A percentile compares a stretch with the other conserved stretches of the same genome.
Evolutionary conservation across 2,888 invertebrate genomes (phyloP).

Genomic region (Hypsopygia costalis): DNA sequence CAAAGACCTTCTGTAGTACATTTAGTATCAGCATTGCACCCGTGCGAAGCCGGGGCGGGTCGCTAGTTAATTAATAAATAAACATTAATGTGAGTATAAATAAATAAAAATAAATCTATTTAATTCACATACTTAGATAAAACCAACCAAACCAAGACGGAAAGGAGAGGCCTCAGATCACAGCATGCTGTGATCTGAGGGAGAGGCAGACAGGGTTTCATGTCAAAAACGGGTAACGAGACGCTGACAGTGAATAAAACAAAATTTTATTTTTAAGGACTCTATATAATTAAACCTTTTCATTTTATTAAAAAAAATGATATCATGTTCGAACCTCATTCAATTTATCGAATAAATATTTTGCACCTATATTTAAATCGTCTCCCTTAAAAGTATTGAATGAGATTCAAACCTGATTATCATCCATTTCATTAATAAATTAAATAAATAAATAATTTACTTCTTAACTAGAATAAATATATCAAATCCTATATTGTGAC

Average conservation of each 20-base stretch:
- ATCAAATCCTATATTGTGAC: conserved; percentile 31
- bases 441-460: conserved; percentile 60
- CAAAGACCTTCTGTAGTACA: too few relatives aligned
- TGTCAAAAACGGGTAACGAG: too few relatives aligned
- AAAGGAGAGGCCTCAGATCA: too few relatives aligned
- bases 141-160: too few relatives aligned
- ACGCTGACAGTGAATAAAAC: background rate
- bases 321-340: conserved; percentile 47
- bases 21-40: too few relatives aligned
- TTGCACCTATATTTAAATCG: conserved; percentile 74
- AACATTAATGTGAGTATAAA: too few relatives aligned
- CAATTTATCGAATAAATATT: conserved; percentile 63
- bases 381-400: conserved; percentile 58
- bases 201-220: too few relatives aligned
- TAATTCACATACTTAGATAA: too few relatives aligned
- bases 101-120: too few relatives aligned
- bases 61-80: too few relatives aligned
- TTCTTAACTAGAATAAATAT: conserved; percentile 52
- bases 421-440: conserved; percentile 33
- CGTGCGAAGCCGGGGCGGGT: too few relatives aligned
- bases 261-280: conserved; percentile 17
- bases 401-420: conserved; percentile 46
- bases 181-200: too few relatives aligned
- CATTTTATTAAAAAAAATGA: conserved; percentile 29
- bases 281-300: conserved; percentile 29